A percentile compares a stretch with the other conserved stretches of the same genome.
These are phyloP conservation scores for Varecia variegata DNA, from an alignment of 2,797 vertebrate species.

Conservation along the genomic window DNA sequence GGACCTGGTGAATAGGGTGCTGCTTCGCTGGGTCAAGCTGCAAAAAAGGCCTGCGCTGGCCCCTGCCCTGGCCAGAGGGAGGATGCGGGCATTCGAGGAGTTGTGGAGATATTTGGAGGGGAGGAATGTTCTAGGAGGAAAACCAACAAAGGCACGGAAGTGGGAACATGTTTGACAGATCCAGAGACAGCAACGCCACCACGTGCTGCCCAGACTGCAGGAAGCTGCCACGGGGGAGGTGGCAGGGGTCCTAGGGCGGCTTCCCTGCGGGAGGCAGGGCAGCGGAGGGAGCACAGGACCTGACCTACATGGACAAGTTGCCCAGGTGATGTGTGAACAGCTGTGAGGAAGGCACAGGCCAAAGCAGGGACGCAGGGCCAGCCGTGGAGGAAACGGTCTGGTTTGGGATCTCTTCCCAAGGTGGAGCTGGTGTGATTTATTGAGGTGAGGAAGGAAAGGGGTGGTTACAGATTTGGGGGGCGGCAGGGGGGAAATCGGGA, in stretches of 20 bases:
- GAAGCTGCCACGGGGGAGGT: too few relatives aligned
- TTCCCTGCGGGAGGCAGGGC: too few relatives aligned
- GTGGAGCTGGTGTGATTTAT: neutral
- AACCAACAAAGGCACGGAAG: neutral
- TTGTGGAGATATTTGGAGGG: neutral
- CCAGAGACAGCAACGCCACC: neutral
- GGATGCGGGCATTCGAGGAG: neutral
- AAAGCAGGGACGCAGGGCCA: neutral
- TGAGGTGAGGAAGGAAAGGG: neutral
- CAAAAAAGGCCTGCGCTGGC: neutral
- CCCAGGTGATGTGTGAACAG: neutral
- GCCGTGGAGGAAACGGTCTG: neutral
- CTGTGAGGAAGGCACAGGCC: neutral
- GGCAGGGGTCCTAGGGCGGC: too few relatives aligned
- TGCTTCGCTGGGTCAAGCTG: neutral
- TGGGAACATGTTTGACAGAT: neutral
- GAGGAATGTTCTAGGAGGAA: neutral
- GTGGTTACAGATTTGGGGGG: neutral
- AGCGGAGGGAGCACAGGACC: neutral
- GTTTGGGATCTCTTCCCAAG: neutral
- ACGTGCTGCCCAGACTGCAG: too few relatives aligned
- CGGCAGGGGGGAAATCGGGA: neutral
- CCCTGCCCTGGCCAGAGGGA: too few relatives aligned
- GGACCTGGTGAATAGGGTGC: neutral
- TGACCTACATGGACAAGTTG: neutral